Conservation (phyloP, 2,888 invertebrate genomes). For the Tolmerus cingulatus region DNA sequence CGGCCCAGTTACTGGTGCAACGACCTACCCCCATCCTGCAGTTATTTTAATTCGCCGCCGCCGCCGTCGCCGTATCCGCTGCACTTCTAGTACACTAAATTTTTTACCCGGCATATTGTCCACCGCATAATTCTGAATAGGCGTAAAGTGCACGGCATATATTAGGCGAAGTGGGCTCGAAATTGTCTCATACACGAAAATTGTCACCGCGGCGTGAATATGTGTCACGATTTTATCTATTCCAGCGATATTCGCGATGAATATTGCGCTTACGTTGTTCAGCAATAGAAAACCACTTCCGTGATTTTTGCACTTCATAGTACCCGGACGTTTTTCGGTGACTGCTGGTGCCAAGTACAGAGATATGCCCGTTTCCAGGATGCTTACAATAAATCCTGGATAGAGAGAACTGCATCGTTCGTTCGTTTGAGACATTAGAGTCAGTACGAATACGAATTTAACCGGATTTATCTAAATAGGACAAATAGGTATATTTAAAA, state of each 20-base stretch:
- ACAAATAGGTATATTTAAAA: background rate
- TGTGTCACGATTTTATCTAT: background rate
- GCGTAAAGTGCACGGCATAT: background rate
- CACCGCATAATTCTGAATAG: background rate
- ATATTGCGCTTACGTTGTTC: background rate
- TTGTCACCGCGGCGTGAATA: background rate
- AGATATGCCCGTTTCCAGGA: background rate
- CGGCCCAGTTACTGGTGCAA: background rate
- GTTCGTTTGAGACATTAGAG: background rate
- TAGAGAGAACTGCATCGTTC: background rate
- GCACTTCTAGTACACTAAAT: background rate
- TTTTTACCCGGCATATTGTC: background rate
- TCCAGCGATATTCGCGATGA: background rate
- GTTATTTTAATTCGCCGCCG: background rate
- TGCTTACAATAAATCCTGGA: background rate
- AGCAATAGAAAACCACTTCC: background rate
- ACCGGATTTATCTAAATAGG: background rate
- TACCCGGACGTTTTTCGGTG: background rate
- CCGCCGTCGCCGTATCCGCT: background rate
- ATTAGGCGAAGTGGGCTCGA: background rate
- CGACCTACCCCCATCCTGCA: background rate
- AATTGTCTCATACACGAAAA: background rate
- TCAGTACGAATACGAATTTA: background rate
- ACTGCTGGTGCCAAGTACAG: background rate
- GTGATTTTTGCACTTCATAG: background rate